These are phyloP conservation scores for Gambelia wislizenii DNA, from an alignment of 2,797 vertebrate species.

Conservation along the genomic window DNA sequence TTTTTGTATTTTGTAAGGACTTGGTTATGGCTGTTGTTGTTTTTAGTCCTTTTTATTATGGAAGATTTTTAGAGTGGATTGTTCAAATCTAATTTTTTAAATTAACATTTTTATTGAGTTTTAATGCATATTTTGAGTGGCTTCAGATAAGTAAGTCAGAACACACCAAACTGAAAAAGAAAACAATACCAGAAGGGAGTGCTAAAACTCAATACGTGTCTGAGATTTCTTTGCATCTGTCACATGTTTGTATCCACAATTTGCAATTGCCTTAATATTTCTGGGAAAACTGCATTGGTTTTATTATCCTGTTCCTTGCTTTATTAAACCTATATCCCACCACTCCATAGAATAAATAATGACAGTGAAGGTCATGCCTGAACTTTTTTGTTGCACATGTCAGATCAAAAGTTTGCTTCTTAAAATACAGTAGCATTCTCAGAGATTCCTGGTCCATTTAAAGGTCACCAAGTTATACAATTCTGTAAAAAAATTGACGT, in stretches of 20 bases:
- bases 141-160: neutral
- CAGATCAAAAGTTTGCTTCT: neutral
- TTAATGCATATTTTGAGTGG: neutral
- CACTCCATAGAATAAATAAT: neutral
- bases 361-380: neutral
- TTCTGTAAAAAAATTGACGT: conserved; percentile 12
- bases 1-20: neutral
- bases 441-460: neutral
- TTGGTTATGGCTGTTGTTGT: neutral
- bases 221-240: neutral
- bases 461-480: conserved; percentile 22
- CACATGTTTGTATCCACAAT: neutral
- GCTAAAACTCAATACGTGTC: neutral
- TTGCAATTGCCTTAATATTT: neutral
- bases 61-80: neutral
- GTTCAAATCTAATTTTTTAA: neutral
- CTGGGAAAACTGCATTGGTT: neutral
- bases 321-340: neutral
- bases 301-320: neutral
- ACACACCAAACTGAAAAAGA: neutral
- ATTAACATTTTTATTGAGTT: too few relatives aligned
- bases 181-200: neutral
- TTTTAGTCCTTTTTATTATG: neutral
- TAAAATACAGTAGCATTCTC: neutral
- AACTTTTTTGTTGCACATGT: neutral